These are phyloP conservation scores for Coleophora flavipennella DNA, from an alignment of 2,888 invertebrate species.

Conservation along the genomic window DNA sequence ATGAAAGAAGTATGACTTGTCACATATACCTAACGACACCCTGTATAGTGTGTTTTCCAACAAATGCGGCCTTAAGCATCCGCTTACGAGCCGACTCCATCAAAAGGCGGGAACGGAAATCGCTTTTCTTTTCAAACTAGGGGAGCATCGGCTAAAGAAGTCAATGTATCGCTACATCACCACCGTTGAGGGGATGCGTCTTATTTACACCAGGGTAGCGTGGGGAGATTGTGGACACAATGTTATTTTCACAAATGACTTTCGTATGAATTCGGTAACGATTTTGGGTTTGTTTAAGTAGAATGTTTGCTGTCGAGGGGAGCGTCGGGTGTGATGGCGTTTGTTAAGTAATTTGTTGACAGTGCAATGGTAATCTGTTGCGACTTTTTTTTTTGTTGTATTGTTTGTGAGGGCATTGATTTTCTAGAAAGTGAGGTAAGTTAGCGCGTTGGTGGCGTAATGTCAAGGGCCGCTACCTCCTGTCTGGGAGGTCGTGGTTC, in stretches of 20 bases:
- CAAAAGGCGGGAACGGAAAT: conserved; percentile 9
- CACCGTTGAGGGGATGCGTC: conserved; percentile 11
- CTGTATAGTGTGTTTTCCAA: no score
- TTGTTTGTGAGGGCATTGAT: no score
- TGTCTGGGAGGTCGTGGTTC: no score
- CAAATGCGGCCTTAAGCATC: no score
- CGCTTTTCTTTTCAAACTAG: conserved; percentile 20
- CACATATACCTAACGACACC: no score
- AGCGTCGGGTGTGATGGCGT: not conserved
- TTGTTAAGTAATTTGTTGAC: not conserved
- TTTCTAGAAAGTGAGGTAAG: no score
- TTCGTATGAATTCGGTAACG: conserved; percentile 25
- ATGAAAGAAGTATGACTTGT: no score
- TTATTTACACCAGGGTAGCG: conserved; percentile 23
- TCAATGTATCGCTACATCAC: conserved; percentile 35
- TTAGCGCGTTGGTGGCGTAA: no score
- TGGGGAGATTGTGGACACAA: conserved; percentile 30
- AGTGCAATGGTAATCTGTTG: no score
- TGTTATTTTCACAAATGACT: conserved; percentile 33
- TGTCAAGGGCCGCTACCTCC: no score
- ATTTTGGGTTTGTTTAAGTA: conserved; percentile 18
- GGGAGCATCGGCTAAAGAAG: conserved; percentile 28
- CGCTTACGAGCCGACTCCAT: no score
- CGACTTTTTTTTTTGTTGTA: no score
- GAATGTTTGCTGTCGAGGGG: conserved; percentile 15